Base-by-base conservation (phyloP, 53 echinoderm and acorn worm genomes). In the Paracentrotus lividus region DNA sequence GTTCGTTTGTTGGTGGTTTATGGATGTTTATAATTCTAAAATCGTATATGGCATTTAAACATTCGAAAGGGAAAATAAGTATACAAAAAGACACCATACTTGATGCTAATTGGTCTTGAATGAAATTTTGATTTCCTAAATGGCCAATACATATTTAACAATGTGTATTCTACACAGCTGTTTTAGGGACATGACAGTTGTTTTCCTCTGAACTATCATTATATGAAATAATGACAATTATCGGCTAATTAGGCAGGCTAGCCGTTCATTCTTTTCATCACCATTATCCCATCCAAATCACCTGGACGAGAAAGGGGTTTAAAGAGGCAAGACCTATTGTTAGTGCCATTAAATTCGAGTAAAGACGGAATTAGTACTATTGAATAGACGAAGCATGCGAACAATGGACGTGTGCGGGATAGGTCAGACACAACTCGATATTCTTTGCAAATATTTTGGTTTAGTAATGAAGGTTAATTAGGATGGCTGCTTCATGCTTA, bases 181-280 rank as follows among this genome's bases (percentile, higher is more conserved):
- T 38, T 43, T 77, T 77, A 21, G 47, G 26, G 42, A 47, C 81
- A 78, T n/a, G 47, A 14, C 45, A n/a, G 4, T 78, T 47, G 75
- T 18, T 75, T 21, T 75, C 75, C 14, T 42, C n/a, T 40, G 8
- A 12, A 81, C 47, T n/a, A 12, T 26, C 47, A 44, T 47, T n/a
- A 23, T 81, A 23, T n/a, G 20, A n/a, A 44, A 47, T 26, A 76
- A 3, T 42, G 42, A 76, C 76, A 36, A 90, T 90, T 72, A 36
- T 16, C 9, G 47, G 51, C 49, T 92, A 92, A 92, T 92, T 92
- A 92, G 78, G 27, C 33, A 78, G 92, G 92, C 92, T 92, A 92
- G 92, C 81, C 92, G 58, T 15, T 24, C 31, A 55, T 43, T 92
- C 56, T 92, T 33, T 57, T 53, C 40, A 55, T 57, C 81, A 55